Evolutionary conservation across 1,140 invertebrate species (phyloP).

Genomic region (Theocolax elegans): DNA sequence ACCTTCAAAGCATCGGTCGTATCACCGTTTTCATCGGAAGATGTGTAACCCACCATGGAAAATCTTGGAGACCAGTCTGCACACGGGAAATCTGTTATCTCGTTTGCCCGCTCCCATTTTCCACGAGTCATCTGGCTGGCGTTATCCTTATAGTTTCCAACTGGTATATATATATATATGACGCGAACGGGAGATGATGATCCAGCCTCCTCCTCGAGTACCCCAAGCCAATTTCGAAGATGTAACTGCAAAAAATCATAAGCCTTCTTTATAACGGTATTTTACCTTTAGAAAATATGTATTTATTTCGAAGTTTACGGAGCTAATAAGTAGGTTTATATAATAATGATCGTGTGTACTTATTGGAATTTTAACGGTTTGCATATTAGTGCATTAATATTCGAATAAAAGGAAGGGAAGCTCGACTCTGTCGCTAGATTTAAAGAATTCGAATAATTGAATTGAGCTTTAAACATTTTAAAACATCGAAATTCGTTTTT

Average conservation of each 20-base stretch:
- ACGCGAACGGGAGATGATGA: slow-evolving; percentile 18
- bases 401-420: too few relatives aligned
- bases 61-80: slow-evolving; percentile 20
- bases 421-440: too few relatives aligned
- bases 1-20: neutral
- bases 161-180: slow-evolving; percentile 7
- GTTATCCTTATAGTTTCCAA: slow-evolving; percentile 34
- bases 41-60: slow-evolving; percentile 23
- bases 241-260: slow-evolving; percentile 6
- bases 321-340: too few relatives aligned
- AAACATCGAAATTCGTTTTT: too few relatives aligned
- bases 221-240: slow-evolving; percentile 15
- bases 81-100: slow-evolving; percentile 38
- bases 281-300: too few relatives aligned
- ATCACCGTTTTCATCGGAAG: neutral
- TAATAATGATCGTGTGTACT: too few relatives aligned
- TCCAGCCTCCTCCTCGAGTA: slow-evolving; percentile 13
- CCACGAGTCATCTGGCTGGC: slow-evolving; percentile 30
- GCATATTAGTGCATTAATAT: too few relatives aligned
- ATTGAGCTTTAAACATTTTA: too few relatives aligned
- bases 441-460: too few relatives aligned
- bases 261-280: neutral
- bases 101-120: slow-evolving; percentile 34
- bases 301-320: too few relatives aligned
- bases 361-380: too few relatives aligned